Conservation (phyloP, 1,140 invertebrate species). For the Limonius californicus region DNA sequence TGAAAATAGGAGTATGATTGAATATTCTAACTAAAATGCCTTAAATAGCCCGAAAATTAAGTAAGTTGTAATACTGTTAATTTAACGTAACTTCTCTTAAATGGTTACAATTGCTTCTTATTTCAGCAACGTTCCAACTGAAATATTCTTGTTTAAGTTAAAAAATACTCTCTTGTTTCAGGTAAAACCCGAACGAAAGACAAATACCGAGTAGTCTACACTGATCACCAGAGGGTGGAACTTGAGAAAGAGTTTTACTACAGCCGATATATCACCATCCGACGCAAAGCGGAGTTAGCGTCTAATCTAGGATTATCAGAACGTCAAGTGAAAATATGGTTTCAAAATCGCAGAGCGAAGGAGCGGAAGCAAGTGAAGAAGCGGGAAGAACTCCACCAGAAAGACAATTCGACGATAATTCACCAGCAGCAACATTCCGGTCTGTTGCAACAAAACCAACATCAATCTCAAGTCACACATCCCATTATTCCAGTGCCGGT, state of each 20-base stretch:
- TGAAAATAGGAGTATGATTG: no score
- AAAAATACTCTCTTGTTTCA: constrained; percentile 19
- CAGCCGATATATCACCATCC: constrained; percentile 90
- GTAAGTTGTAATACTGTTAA: no score
- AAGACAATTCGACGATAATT: neutral
- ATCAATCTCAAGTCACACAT: neutral
- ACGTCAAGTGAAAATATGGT: constrained; percentile 77
- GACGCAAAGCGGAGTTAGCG: constrained; percentile 89
- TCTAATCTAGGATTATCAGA: constrained; percentile 78
- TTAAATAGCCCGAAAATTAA: no score
- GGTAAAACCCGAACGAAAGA: constrained; percentile 34
- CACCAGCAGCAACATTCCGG: neutral
- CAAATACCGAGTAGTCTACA: constrained; percentile 34
- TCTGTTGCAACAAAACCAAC: neutral
- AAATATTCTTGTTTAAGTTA: no score
- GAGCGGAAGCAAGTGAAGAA: constrained; percentile 69
- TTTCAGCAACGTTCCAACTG: no score
- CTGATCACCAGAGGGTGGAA: constrained; percentile 32
- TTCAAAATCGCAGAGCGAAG: constrained; percentile 90
- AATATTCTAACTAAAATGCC: no score
- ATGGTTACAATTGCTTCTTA: no score
- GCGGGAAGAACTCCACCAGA: neutral
- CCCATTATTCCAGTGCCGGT: neutral
- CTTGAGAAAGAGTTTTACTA: constrained; percentile 85
- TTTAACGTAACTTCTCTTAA: no score